Base-by-base conservation (phyloP, 92 coral and sea anemone species). In the Meandrina meandrites region DNA sequence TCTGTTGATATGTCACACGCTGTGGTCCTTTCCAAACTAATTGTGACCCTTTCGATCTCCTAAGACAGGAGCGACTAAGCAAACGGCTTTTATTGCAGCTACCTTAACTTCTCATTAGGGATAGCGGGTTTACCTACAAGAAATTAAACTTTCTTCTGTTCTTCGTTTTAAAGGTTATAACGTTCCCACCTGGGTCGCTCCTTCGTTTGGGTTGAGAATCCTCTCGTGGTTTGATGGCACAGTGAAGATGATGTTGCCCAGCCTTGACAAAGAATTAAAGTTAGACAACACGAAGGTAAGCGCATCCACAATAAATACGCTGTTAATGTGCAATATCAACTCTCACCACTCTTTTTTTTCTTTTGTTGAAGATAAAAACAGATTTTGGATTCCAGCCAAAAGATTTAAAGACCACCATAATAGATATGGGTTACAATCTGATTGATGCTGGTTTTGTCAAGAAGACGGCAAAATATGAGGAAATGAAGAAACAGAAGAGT, bases 371-470 rank as follows among this genome's bases (percentile, higher is more conserved):
- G 99, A 95, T 93, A 53, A 87, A 87, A 67, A 92, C 89, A 68
- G 95, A 96, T 31, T 86, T 96, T n/a, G 99, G 96, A n/a, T 93
- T 87, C 64, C 87, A 88, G 60, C 95, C 98, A 24, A 93, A 72
- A 28, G 89, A 92, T 37, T 35, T 95, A 58, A 89, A 86, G 51
- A 91, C 79, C 31, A 82, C 93, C 50, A 78, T 95, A n/a, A 93
- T 94, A 71, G 99, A 96, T 72, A 96, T 96, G 99, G 99, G 92
- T 6, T 96, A 96, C 93, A 95, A 92, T 85, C 88, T 96, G 94
- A 96, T 96, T 24, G 99, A 96, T 60, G 81, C 87, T 16, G 99
- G 99, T 27, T 95, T 96, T 84, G 92, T 96, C 54, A 96, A 92
- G 89, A 92, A 92, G 84, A 96, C 97, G 0, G 48, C 91, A 24